phyloP scores from a whole-genome alignment of 2,888 invertebrate species.

The Acanthacorydalis orientalis region DNA sequence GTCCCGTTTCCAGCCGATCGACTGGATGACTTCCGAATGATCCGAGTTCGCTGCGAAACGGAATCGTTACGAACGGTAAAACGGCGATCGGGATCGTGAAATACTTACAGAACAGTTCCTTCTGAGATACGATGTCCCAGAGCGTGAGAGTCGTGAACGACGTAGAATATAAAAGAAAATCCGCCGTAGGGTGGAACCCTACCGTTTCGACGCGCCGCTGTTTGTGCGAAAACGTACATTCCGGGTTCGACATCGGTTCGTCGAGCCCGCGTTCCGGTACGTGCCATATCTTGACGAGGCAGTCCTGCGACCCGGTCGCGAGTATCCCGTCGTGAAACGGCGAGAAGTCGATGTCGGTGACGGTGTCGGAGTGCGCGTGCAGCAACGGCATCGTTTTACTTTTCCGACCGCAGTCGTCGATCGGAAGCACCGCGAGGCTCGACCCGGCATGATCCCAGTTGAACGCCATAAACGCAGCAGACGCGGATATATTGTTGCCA shows the following conservation, averaged over 20 bases:
- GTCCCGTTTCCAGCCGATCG: slow-evolving; percentile 78
- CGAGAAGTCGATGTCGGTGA: slow-evolving; percentile 89
- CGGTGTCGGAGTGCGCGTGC: slow-evolving; percentile 76
- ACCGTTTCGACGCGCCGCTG: slow-evolving; percentile 79
- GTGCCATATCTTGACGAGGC: slow-evolving; percentile 79
- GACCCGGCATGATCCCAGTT: slow-evolving; percentile 88
- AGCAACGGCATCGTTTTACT: slow-evolving; percentile 75
- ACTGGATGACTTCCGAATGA: slow-evolving; percentile 78
- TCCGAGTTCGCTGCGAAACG: slow-evolving; percentile 40
- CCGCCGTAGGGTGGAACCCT: slow-evolving; percentile 81
- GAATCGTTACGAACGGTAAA: neutral
- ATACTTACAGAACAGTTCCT: slow-evolving; percentile 56
- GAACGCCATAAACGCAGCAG: slow-evolving; percentile 87
- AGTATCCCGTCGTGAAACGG: slow-evolving; percentile 88
- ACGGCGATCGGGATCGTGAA: neutral
- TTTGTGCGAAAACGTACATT: slow-evolving; percentile 66
- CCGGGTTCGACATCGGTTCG: slow-evolving; percentile 58
- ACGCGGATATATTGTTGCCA: slow-evolving; percentile 89
- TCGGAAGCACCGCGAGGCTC: slow-evolving; percentile 73
- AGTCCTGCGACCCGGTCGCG: slow-evolving; percentile 80
- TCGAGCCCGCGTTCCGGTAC: slow-evolving; percentile 68
- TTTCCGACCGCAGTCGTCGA: slow-evolving; percentile 78
- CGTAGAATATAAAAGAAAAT: slow-evolving; percentile 74
- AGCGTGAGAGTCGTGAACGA: slow-evolving; percentile 66
- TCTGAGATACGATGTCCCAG: slow-evolving; percentile 73